Evolutionary conservation across 2,113 vertebrate genomes (phyloP).

Genomic region (Semnornis frantzii): DNA sequence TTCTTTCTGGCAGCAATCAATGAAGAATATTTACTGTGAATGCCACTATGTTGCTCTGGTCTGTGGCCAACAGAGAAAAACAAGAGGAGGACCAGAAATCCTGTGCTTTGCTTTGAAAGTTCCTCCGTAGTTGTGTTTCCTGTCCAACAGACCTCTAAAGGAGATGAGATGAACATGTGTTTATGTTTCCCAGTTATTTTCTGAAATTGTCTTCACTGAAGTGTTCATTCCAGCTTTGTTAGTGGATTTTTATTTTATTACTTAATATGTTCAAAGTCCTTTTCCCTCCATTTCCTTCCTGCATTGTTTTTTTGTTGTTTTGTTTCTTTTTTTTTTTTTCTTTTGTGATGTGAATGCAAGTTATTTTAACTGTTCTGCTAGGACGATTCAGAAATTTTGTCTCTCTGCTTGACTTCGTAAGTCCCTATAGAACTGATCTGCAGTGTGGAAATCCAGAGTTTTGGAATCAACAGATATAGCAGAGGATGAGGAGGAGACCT

Average conservation of each 20-base stretch:
- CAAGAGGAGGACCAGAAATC: slow-evolving; percentile 51
- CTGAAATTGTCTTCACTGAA: neutral
- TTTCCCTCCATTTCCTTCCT: neutral
- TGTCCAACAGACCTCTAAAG: neutral
- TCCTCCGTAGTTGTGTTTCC: neutral
- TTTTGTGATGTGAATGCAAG: neutral
- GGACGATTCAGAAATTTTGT: neutral
- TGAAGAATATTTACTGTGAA: neutral
- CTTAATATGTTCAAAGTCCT: neutral
- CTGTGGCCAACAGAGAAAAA: slow-evolving; percentile 6
- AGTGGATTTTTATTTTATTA: neutral
- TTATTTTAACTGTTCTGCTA: neutral
- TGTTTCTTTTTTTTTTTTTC: neutral
- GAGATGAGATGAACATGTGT: slow-evolving; percentile 12
- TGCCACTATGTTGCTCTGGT: neutral
- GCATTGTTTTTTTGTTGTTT: neutral
- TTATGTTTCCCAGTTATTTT: slow-evolving; percentile 19
- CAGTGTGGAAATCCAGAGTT: neutral
- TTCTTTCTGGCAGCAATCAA: neutral
- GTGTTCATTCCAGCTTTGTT: neutral
- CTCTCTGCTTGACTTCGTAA: neutral
- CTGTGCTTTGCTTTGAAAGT: slow-evolving; percentile 32
- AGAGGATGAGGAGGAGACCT: neutral
- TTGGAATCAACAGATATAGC: neutral
- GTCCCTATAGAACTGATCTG: neutral